phyloP scores from a whole-genome alignment of 1,140 invertebrate genomes.

The Drosophila equinoxialis region DNA sequence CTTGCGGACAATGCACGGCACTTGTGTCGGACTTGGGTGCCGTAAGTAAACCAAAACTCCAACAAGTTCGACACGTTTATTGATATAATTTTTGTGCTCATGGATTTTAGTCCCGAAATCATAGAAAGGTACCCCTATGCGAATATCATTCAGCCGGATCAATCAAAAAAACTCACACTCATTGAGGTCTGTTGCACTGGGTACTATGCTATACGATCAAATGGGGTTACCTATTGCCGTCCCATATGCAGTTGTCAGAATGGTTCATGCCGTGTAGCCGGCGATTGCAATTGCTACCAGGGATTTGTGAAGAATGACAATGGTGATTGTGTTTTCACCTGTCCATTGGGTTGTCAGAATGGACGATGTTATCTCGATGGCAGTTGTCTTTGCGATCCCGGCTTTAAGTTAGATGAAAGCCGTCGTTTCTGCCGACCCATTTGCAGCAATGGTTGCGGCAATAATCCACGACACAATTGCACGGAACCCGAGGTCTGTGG shows the following conservation, averaged over 20 bases:
- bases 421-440: conserved; percentile 83
- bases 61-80: too few species aligned
- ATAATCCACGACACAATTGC: conserved; percentile 69
- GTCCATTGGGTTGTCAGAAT: conserved; percentile 79
- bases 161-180: conserved; percentile 42
- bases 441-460: conserved; percentile 82
- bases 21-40: conserved; percentile 73
- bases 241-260: conserved; percentile 86
- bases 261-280: conserved; percentile 84
- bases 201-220: conserved; percentile 84
- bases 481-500: conserved; percentile 75
- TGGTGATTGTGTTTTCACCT: conserved; percentile 75
- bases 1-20: conserved; percentile 31
- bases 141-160: conserved; percentile 54
- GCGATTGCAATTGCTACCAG: conserved; percentile 85
- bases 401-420: conserved; percentile 85
- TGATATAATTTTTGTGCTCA: too few species aligned
- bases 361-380: conserved; percentile 84
- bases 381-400: conserved; percentile 86
- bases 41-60: conserved; percentile 53
- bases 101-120: conserved; percentile 41
- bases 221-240: conserved; percentile 82
- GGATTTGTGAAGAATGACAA: conserved; percentile 84
- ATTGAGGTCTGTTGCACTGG: conserved; percentile 85
- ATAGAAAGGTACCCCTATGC: conserved; percentile 53